These are phyloP conservation scores for Callionymus lyra DNA, from an alignment of 2,113 vertebrate species.

Conservation along the genomic window DNA sequence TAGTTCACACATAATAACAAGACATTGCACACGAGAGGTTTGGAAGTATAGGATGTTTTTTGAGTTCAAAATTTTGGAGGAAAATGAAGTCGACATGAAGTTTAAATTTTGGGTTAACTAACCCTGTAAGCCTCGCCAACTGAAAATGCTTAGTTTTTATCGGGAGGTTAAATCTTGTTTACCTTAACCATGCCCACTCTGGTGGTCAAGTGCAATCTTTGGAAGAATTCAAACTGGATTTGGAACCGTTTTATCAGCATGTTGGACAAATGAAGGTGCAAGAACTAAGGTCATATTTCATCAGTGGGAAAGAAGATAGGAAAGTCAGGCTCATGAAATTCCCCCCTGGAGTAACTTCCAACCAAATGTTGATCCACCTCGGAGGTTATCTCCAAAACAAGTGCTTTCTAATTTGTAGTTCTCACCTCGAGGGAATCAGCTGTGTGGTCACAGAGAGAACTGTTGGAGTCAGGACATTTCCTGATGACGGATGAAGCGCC, in stretches of 20 bases:
- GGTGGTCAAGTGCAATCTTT: no score
- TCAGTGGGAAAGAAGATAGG: conserved; percentile 1
- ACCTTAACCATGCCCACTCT: no score
- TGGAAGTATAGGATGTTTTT: no score
- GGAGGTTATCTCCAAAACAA: conserved; percentile 12
- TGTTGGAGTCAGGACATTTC: conserved; percentile 30
- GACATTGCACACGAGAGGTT: no score
- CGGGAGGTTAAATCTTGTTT: no score
- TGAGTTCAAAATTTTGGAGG: no score
- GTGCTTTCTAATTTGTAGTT: conserved; percentile 13
- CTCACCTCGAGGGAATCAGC: conserved; percentile 14
- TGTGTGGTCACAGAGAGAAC: conserved; percentile 12
- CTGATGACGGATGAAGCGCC: conserved; percentile 20
- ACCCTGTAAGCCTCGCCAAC: no score
- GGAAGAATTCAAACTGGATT: neutral
- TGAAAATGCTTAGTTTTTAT: no score
- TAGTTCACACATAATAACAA: no score
- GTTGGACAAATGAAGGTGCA: neutral
- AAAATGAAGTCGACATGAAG: no score
- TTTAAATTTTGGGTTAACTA: no score
- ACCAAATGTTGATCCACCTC: neutral
- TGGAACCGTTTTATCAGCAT: neutral
- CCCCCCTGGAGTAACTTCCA: conserved; percentile 1
- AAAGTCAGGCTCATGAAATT: conserved; percentile 7
- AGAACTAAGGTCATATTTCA: neutral